Percentiles rank a stretch among this genome's conserved stretches.
These are phyloP conservation scores for Pyrrhosoma nymphula DNA, from an alignment of 2,888 invertebrate species.

Conservation along the genomic window DNA sequence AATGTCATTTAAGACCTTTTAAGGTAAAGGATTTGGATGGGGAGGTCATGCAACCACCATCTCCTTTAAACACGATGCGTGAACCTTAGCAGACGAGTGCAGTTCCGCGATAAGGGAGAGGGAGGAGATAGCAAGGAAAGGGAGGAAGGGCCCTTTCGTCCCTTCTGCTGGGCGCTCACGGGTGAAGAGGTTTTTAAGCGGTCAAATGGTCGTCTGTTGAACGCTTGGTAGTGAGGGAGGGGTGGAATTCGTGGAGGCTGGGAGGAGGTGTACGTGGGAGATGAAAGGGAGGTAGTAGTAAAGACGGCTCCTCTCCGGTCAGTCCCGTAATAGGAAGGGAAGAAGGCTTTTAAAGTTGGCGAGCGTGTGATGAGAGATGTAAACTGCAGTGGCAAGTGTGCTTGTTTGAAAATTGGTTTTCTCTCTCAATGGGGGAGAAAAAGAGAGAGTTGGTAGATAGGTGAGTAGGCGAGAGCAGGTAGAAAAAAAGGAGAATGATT, in stretches of 20 bases:
- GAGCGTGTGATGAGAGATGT: not conserved
- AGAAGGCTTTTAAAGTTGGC: not conserved
- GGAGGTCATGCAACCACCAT: not conserved
- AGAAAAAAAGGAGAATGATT: not conserved
- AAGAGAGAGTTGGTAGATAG: too few species aligned
- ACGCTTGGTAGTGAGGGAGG: not conserved
- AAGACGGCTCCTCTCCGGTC: not conserved
- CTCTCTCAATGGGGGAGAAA: not conserved
- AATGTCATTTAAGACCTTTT: not conserved
- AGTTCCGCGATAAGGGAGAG: not conserved
- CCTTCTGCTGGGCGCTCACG: not conserved
- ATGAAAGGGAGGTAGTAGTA: too few species aligned
- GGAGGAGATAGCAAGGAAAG: not conserved
- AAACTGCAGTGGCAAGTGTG: conserved; percentile 3
- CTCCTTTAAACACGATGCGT: not conserved
- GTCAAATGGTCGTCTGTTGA: not conserved
- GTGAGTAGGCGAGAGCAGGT: too few species aligned
- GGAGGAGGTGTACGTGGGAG: too few species aligned
- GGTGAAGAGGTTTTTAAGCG: not conserved
- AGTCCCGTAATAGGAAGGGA: not conserved
- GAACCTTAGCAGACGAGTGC: not conserved
- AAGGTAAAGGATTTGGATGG: not conserved
- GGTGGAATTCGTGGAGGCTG: too few species aligned
- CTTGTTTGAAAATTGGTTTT: conserved; percentile 18
- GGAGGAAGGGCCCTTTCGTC: not conserved